Evolutionary conservation across 92 coral and sea anemone species (phyloP).

Genomic region (Blastomussa wellsi): DNA sequence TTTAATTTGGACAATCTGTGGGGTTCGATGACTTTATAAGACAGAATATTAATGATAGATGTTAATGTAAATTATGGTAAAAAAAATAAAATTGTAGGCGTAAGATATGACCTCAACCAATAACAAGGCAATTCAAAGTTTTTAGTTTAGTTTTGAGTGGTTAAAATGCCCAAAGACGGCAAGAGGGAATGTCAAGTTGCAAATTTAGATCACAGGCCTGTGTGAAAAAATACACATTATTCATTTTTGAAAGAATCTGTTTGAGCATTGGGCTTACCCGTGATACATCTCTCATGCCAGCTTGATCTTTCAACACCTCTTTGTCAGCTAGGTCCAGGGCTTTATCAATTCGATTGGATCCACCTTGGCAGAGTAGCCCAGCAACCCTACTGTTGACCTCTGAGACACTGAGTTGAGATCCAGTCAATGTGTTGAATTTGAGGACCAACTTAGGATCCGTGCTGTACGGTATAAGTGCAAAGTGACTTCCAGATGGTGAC

Average conservation of each 20-base stretch:
- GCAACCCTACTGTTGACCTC: slow-evolving; percentile 66
- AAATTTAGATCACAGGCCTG: too few relatives aligned
- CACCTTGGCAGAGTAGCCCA: slow-evolving; percentile 62
- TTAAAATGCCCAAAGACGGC: too few relatives aligned
- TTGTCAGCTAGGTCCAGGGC: slow-evolving; percentile 72
- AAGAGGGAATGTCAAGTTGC: too few relatives aligned
- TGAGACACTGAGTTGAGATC: slow-evolving; percentile 51
- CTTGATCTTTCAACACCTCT: slow-evolving; percentile 64
- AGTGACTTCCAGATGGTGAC: slow-evolving; percentile 67
- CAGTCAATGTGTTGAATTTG: slow-evolving; percentile 72
- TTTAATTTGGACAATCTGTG: too few relatives aligned
- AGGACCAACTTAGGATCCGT: slow-evolving; percentile 58
- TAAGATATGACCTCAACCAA: too few relatives aligned
- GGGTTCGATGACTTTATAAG: too few relatives aligned
- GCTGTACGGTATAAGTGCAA: slow-evolving; percentile 64
- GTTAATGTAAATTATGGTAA: too few relatives aligned
- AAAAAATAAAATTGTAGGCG: too few relatives aligned
- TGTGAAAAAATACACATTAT: too few relatives aligned
- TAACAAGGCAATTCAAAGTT: too few relatives aligned
- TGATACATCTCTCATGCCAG: slow-evolving; percentile 57
- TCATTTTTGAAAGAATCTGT: not conserved
- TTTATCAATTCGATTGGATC: slow-evolving; percentile 73
- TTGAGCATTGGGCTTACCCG: slow-evolving; percentile 8
- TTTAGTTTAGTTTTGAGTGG: too few relatives aligned
- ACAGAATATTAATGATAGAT: too few relatives aligned